Percentiles rank a stretch among this genome's conserved stretches.
Evolutionary conservation across 2,888 invertebrate genomes (phyloP).

Genomic region (Perizoma affinitatum): DNA sequence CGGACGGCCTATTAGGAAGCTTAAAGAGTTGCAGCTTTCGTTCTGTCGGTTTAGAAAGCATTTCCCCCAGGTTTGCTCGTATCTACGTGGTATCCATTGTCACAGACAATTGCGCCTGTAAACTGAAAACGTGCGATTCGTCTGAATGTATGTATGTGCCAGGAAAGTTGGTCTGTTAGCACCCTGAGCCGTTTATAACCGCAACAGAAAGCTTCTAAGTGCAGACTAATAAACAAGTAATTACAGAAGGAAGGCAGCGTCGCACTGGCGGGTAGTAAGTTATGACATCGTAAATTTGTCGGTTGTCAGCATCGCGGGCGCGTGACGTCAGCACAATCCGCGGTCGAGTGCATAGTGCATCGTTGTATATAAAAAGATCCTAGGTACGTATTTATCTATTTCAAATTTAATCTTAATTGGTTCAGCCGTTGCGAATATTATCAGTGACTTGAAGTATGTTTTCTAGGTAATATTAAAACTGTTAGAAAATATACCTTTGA

Average conservation of each 20-base stretch:
- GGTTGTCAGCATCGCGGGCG: slow-evolving; percentile 47
- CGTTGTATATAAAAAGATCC: slow-evolving; percentile 5
- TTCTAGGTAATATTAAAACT: no score
- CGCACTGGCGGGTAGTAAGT: slow-evolving; percentile 47
- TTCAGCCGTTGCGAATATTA: no score
- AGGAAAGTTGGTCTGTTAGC: background rate
- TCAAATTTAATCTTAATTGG: no score
- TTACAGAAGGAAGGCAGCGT: slow-evolving; percentile 39
- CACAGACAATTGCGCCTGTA: no score
- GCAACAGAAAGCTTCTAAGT: slow-evolving; percentile 20
- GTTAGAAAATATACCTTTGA: no score
- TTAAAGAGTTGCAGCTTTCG: slow-evolving; percentile 11
- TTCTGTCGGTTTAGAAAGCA: background rate
- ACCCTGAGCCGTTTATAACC: slow-evolving; percentile 9
- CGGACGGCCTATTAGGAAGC: slow-evolving; percentile 22
- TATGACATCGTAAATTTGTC: slow-evolving; percentile 63
- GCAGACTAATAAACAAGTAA: slow-evolving; percentile 35
- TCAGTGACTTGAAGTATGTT: no score
- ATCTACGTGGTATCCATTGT: no score
- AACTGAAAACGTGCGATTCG: no score
- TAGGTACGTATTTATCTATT: no score
- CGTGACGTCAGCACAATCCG: slow-evolving; percentile 45
- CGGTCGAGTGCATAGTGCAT: slow-evolving; percentile 15
- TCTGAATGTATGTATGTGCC: no score
- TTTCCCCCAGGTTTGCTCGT: no score